Evolutionary conservation across 2,888 invertebrate genomes (phyloP), one percentile per base, ranked within the genome.

Genomic region (Caenorhabditis drosophilae): DNA sequence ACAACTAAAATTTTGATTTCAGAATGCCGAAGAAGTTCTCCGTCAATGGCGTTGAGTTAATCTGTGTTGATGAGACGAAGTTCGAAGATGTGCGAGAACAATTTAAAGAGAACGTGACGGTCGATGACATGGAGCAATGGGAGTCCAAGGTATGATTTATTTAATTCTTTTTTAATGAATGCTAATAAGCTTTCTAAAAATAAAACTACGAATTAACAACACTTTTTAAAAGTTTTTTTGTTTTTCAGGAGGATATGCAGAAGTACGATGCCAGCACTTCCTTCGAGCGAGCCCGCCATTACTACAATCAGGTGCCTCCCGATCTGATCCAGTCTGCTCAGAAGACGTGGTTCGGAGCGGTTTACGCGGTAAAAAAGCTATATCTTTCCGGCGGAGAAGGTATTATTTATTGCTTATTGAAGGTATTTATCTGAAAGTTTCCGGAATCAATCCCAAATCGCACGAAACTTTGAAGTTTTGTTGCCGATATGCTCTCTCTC

Each of bases 191-290:
- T 57, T 57, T 57, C 35, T 56, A 34, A 42, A 57, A 57, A 53
- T 56, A 57, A 57, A 54, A 57, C 57, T 57, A 57, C 52, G 51
- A 56, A 52, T 57, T 57, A 54, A 57, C 57, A 57, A 57, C 59
- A 55, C 31, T 46, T 35, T 59, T 56, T 59, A 59, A 35, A 20
- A 58, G 38, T 46, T 44, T 56, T 18, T n/a, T 57, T 59, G 45
- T 16, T 46, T 56, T 58, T 56, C 54, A 59, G 59, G 34, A 58
- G 46, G 23, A 45, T 7, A 58, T 59, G 59, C 55, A 59, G 36
- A 36, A 59, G 47, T 59, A 59, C 47, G 25, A 18, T 11, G 59
- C 59, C 11, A 18, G 23, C 2, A 58, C 45, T 22, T 59, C 58
- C 47, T 59, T 59, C 35, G 26, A 31, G 7, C 59, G 58, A 38